Conservation (phyloP, 2,113 vertebrate species). For the Otus sunia region DNA sequence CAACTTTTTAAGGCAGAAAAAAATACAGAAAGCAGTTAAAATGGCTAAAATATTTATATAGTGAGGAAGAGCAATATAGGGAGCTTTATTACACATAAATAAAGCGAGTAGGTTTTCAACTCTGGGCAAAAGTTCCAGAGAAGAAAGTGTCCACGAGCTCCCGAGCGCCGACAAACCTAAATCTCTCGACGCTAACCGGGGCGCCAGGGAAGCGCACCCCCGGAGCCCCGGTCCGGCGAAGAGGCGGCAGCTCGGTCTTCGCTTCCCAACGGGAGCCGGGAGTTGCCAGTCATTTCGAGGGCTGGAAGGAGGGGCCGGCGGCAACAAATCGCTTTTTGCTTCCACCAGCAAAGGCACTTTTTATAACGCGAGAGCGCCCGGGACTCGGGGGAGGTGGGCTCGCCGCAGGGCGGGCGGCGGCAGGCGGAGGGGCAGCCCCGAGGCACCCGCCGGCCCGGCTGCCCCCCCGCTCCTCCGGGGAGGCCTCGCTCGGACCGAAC, state of each 20-base stretch:
- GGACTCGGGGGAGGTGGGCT: not conserved
- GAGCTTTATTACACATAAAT: no score
- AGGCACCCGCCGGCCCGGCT: not conserved
- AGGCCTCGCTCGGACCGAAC: not conserved
- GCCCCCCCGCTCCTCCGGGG: not conserved
- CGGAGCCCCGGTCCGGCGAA: not conserved
- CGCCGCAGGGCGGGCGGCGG: not conserved
- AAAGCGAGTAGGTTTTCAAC: not conserved
- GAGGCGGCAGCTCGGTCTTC: not conserved
- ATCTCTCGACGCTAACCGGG: not conserved
- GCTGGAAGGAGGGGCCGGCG: conserved; percentile 53
- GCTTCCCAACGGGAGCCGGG: not conserved
- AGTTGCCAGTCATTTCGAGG: conserved; percentile 30
- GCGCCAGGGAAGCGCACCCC: not conserved
- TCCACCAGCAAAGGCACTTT: not conserved
- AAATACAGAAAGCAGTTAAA: fast-evolving
- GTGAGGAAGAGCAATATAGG: fast-evolving
- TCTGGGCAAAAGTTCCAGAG: not conserved
- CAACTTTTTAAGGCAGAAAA: not conserved
- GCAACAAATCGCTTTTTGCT: conserved; percentile 53
- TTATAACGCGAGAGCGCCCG: not conserved
- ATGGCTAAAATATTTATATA: fast-evolving
- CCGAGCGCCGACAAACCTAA: fast-evolving
- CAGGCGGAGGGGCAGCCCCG: not conserved
- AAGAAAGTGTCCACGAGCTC: fast-evolving